Conservation (phyloP, 2,113 vertebrate species). For the Turnix velox region DNA sequence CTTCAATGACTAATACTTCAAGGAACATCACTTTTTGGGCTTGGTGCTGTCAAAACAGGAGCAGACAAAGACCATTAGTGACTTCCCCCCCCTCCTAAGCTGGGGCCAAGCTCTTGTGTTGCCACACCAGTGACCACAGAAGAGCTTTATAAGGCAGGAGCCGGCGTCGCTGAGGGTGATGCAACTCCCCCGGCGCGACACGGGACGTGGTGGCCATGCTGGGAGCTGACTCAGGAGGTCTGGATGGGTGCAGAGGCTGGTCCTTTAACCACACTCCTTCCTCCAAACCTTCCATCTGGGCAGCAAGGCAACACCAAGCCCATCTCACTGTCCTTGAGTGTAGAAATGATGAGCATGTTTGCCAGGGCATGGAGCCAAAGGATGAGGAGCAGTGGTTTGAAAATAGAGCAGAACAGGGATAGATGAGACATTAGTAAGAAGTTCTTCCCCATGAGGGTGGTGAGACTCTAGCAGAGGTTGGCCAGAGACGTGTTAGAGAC, state of each 20-base stretch:
- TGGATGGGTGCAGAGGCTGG: rapidly evolving
- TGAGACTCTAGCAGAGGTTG: no score
- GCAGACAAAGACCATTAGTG: not conserved
- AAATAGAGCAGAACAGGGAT: no score
- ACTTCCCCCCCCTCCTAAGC: not conserved
- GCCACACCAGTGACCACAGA: not conserved
- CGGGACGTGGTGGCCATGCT: rapidly evolving
- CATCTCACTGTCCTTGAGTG: not conserved
- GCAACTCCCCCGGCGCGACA: rapidly evolving
- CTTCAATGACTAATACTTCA: not conserved
- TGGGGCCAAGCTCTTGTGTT: rapidly evolving
- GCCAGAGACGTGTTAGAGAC: no score
- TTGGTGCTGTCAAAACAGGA: not conserved
- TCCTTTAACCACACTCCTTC: not conserved
- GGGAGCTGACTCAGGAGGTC: not conserved
- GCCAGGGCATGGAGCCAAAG: no score
- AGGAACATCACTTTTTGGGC: not conserved
- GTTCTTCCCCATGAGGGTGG: no score
- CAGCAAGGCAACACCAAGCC: not conserved
- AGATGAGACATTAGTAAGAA: no score
- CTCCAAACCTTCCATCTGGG: not conserved
- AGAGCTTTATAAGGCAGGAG: not conserved
- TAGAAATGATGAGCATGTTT: not conserved
- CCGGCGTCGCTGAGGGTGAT: rapidly evolving
- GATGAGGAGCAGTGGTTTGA: no score